Conservation (phyloP, 64 coral and sea anemone genomes). For the Acropora yongei region DNA sequence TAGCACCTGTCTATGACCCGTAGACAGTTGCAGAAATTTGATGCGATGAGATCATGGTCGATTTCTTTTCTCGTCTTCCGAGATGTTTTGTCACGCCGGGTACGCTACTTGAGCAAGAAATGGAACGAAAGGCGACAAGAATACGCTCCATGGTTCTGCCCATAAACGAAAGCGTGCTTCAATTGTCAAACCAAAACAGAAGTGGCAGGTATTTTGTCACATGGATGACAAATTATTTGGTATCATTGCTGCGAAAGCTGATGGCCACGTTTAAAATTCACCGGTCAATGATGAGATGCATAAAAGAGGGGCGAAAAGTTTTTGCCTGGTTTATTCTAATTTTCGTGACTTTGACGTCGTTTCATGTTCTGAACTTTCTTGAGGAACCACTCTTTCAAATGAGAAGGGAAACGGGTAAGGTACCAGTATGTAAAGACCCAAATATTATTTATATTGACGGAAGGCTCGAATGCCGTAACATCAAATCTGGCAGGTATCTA, state of each 20-base stretch:
- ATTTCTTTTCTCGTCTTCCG: not conserved
- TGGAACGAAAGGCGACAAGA: not conserved
- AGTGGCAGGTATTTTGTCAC: slow-evolving; percentile 40
- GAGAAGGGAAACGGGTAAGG: not conserved
- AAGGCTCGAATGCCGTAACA: slow-evolving; percentile 38
- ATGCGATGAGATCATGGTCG: slow-evolving; percentile 5
- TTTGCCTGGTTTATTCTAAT: not conserved
- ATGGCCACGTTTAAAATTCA: not conserved
- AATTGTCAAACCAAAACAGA: not conserved
- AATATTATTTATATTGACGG: slow-evolving; percentile 57
- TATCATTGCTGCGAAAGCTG: not conserved
- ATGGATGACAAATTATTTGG: not conserved
- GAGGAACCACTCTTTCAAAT: not conserved
- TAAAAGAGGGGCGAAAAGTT: not conserved
- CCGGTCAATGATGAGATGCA: not conserved
- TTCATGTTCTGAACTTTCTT: not conserved
- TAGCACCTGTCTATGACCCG: not conserved
- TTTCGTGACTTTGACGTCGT: not conserved
- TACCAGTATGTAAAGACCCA: not conserved
- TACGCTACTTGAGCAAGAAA: slow-evolving; percentile 1
- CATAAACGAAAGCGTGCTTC: not conserved
- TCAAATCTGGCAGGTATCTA: slow-evolving; percentile 60
- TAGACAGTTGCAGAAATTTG: not conserved
- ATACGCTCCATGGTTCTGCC: not conserved
- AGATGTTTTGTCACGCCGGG: not conserved